Conservation (phyloP, 2,113 vertebrate species). For the Proteles cristata region DNA sequence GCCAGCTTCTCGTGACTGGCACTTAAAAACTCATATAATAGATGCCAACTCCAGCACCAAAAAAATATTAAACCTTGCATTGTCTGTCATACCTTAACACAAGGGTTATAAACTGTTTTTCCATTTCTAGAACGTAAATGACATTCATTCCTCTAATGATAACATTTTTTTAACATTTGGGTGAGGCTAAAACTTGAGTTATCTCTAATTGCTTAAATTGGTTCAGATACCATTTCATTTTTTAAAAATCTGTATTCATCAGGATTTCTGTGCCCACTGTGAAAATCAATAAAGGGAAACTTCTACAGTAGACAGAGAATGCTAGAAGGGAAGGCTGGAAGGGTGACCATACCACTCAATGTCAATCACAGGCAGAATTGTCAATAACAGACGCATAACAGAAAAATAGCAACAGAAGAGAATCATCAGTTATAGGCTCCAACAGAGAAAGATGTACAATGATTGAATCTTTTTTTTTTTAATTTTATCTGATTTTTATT, state of each 20-base stretch:
- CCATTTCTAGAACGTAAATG: slow-evolving; percentile 29
- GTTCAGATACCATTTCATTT: neutral
- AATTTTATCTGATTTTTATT: too few species aligned
- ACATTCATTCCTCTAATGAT: neutral
- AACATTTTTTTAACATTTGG: neutral
- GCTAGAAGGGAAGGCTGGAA: neutral
- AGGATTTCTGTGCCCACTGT: neutral
- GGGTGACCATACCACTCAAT: neutral
- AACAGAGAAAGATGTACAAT: neutral
- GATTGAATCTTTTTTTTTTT: neutral
- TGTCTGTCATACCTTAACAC: neutral
- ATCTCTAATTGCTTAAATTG: neutral
- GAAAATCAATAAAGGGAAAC: neutral
- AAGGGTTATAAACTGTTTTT: neutral
- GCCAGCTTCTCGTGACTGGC: neutral
- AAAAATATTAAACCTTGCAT: neutral
- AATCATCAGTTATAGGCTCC: neutral
- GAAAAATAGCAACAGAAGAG: neutral
- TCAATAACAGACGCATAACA: neutral
- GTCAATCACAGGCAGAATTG: neutral
- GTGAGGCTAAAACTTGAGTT: neutral
- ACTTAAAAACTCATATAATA: neutral
- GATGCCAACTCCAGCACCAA: neutral
- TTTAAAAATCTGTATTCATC: neutral
- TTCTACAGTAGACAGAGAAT: neutral